Base-by-base conservation (phyloP, 2,888 invertebrate genomes). In the Electrophaes corylata region DNA sequence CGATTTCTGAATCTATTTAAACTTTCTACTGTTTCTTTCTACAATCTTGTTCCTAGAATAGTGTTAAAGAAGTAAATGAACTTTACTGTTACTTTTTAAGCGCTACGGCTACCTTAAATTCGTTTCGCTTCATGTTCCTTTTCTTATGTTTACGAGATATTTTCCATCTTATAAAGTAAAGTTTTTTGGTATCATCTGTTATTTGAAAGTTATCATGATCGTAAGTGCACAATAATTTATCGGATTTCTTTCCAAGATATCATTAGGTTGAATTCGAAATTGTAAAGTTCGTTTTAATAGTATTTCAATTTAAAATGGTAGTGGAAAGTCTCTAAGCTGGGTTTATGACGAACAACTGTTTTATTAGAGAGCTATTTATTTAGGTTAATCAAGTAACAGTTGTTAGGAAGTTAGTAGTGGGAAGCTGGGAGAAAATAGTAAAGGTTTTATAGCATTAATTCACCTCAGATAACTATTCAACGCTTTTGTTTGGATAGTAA, bases 281-380 rank as follows among this genome's bases (percentile, higher is more conserved):
- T 37, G 14, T 37, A 37, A 37, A 8, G 16, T 8, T 29, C 26
- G 10, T 29, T 29, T 43, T 67, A 51, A 63, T 54, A 60, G 50
- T 59, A 63, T 55, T 60, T 53, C 52, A 12, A 41, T n/a, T 59
- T 59, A 45, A 62, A 63, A 20, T 47, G 49, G 37, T 56, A 33
- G 46, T 49, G 26, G 20, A 57, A 23, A 45, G 40, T 50, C 40
- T 61, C 44, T 61, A 52, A 44, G 56, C 65, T 43, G 52, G 45
- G 44, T 71, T 75, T 69, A 71, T 64, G 56, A 59, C 44, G 54
- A 59, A 66, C 76, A 67, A 70, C 65, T 48, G 63, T 59, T 67
- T 70, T 64, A 70, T 62, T 52, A 35, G 55, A n/a, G 10, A 40
- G 19, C 57, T 33, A 43, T 31, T 51, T 50, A 61, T 60, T 60